Conservation (phyloP, 2,113 vertebrate genomes). For the Phrynocephalus versicolor region DNA sequence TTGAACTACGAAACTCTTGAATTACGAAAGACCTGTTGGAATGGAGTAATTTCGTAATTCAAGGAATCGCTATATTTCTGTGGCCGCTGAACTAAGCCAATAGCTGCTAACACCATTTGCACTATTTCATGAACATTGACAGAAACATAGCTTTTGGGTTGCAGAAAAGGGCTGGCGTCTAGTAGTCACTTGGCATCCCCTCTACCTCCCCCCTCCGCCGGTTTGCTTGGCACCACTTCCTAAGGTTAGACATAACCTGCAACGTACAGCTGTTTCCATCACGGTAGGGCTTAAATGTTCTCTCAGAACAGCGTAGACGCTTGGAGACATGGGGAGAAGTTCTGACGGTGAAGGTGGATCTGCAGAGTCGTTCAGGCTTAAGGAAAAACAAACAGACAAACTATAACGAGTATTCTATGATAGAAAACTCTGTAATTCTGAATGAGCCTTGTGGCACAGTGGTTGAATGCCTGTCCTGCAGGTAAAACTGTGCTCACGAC, state of each 20-base stretch:
- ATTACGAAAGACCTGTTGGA: too few relatives aligned
- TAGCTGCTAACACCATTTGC: not conserved
- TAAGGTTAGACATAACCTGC: conserved; percentile 8
- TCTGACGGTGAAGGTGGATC: conserved; percentile 85
- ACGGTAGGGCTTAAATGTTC: conserved; percentile 88
- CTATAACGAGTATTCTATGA: not conserved
- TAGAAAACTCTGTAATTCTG: not conserved
- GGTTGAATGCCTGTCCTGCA: too few relatives aligned
- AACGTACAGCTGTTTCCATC: conserved; percentile 86
- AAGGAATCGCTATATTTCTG: too few relatives aligned
- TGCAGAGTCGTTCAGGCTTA: conserved; percentile 75
- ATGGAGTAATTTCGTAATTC: too few relatives aligned
- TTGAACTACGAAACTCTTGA: too few relatives aligned
- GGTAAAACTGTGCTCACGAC: too few relatives aligned
- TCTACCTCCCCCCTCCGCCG: not conserved
- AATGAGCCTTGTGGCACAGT: too few relatives aligned
- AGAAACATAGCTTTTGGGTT: not conserved
- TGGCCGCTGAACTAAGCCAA: not conserved
- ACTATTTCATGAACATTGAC: not conserved
- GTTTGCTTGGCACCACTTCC: conserved; percentile 17
- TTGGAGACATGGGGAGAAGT: conserved; percentile 92
- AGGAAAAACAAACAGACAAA: conserved; percentile 23
- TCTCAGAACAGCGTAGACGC: conserved; percentile 90
- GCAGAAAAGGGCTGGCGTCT: not conserved
- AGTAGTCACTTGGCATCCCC: not conserved